Evolutionary conservation across 2,888 invertebrate species (phyloP).

Genomic region (Lagria hirta): DNA sequence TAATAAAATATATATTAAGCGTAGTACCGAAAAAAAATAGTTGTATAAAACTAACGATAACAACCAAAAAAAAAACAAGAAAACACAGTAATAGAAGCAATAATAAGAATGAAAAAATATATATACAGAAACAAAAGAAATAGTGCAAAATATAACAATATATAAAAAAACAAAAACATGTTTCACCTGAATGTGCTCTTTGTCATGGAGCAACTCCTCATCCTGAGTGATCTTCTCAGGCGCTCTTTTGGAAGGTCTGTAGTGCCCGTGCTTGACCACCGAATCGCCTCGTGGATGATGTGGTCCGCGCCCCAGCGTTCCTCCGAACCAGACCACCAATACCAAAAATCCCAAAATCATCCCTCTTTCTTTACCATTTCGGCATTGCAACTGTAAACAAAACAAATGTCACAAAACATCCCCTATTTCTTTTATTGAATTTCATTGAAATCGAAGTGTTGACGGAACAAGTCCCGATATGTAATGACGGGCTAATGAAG

Average conservation of each 20-base stretch:
- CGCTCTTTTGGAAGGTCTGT: conserved; percentile 59
- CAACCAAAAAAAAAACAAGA: too few species aligned
- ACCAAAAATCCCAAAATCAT: conserved; percentile 15
- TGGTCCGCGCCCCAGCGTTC: conserved; percentile 57
- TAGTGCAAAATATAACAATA: too few species aligned
- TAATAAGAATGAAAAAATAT: too few species aligned
- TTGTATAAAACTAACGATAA: too few species aligned
- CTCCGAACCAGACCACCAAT: conserved; percentile 5
- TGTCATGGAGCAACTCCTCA: conserved; percentile 71
- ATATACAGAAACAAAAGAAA: too few species aligned
- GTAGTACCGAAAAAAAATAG: too few species aligned
- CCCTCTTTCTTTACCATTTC: conserved; percentile 5
- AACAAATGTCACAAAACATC: conserved; percentile 25
- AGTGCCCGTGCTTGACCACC: conserved; percentile 58
- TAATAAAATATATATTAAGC: too few species aligned
- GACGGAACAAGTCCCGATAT: conserved; percentile 42
- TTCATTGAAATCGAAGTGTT: conserved; percentile 49
- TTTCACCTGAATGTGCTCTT: conserved; percentile 60
- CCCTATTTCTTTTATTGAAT: conserved; percentile 52
- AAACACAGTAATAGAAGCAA: too few species aligned
- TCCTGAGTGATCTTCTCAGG: conserved; percentile 68
- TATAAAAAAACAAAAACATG: too few species aligned
- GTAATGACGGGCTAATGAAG: conserved; percentile 53
- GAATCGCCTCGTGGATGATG: conserved; percentile 63
- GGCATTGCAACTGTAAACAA: conserved; percentile 19